phyloP scores from a whole-genome alignment of 2,888 invertebrate genomes.

The Geotrupes spiniger region DNA sequence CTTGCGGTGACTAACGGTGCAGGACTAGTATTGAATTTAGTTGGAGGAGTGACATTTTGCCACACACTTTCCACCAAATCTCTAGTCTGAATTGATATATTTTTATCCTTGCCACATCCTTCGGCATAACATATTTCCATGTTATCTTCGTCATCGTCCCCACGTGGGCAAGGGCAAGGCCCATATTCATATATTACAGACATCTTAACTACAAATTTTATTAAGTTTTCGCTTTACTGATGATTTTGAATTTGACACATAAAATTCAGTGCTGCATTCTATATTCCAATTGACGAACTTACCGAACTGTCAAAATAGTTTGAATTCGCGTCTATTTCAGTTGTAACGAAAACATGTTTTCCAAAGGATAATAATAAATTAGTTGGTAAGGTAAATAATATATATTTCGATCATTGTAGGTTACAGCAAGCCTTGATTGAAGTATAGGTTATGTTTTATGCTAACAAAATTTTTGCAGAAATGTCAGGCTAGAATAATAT shows the following conservation, averaged over 20 bases:
- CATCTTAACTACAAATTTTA: neutral
- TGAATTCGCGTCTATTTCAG: neutral
- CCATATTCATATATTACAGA: slow-evolving; percentile 2
- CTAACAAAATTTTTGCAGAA: slow-evolving; percentile 21
- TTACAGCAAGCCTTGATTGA: slow-evolving; percentile 5
- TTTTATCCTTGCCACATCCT: slow-evolving; percentile 32
- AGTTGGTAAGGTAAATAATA: no score
- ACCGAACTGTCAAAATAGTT: neutral
- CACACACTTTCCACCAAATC: slow-evolving; percentile 37
- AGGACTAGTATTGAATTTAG: slow-evolving; percentile 22
- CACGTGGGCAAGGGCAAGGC: slow-evolving; percentile 1
- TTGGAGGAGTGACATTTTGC: slow-evolving; percentile 36
- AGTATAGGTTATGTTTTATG: slow-evolving; percentile 7
- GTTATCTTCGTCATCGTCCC: slow-evolving; percentile 3
- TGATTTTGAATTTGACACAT: slow-evolving; percentile 10
- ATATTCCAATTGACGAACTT: neutral
- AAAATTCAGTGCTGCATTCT: neutral
- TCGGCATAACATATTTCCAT: slow-evolving; percentile 36
- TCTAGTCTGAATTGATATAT: slow-evolving; percentile 21
- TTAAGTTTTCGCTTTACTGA: no score
- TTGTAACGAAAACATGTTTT: neutral
- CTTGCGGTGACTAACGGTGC: slow-evolving; percentile 37
- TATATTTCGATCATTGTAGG: neutral
- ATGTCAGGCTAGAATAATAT: slow-evolving; percentile 14
- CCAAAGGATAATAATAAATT: neutral